A percentile compares a stretch with the other conserved stretches of the same genome.
Evolutionary conservation across 2,113 vertebrate genomes (phyloP).

Genomic region (Chloropsis cyanopogon): DNA sequence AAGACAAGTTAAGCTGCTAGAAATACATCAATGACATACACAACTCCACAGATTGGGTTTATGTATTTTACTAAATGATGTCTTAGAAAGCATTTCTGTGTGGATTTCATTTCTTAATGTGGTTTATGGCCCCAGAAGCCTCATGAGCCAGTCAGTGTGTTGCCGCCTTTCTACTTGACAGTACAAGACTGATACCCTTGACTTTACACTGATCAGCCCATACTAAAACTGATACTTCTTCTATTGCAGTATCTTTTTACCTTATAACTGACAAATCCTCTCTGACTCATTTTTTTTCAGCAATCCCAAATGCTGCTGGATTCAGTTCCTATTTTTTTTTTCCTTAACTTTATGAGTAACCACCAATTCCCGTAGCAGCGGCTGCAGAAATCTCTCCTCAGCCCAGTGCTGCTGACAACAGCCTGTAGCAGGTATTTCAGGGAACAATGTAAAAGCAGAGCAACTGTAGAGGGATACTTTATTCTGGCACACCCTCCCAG

Average conservation of each 20-base stretch:
- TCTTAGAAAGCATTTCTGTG: not conserved
- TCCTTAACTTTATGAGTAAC: not conserved
- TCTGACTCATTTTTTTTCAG: not conserved
- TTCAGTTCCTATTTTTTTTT: not conserved
- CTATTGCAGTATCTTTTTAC: not conserved
- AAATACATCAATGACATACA: not conserved
- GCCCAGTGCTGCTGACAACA: not conserved
- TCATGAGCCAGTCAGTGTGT: not conserved
- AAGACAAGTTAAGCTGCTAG: slow-evolving; percentile 1
- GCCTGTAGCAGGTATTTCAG: not conserved
- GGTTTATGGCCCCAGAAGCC: not conserved
- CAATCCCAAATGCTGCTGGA: not conserved
- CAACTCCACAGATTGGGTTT: not conserved
- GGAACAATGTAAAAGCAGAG: not conserved
- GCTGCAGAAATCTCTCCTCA: not conserved
- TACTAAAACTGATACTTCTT: not conserved
- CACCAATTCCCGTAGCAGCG: not conserved
- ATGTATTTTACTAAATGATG: not conserved
- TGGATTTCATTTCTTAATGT: not conserved
- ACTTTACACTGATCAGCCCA: not conserved
- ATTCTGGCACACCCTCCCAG: slow-evolving; percentile 51
- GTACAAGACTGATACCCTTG: not conserved
- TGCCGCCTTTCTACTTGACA: not conserved
- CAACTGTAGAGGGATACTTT: not conserved
- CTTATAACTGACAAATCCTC: not conserved